These are phyloP conservation scores for Aphelinus atriplicis DNA, from an alignment of 1,140 invertebrate species.

Conservation along the genomic window DNA sequence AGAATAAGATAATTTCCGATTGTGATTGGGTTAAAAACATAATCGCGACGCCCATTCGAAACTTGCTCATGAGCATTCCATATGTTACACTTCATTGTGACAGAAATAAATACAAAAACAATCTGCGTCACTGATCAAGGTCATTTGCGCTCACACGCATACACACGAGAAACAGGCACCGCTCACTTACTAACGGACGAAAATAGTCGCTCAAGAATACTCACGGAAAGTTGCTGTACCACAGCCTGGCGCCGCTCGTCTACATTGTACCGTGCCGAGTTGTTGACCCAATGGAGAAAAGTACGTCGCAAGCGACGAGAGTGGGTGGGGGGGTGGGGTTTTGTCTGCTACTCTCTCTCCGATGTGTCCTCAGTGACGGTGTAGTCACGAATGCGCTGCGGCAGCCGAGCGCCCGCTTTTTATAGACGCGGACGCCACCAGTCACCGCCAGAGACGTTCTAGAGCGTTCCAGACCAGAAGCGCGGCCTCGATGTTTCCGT, in stretches of 20 bases:
- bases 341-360: conserved; percentile 48
- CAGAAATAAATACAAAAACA: too few relatives aligned
- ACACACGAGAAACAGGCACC: too few relatives aligned
- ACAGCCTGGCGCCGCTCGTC: conserved; percentile 47
- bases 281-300: conserved; percentile 41
- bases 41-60: too few relatives aligned
- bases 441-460: conserved; percentile 44
- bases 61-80: too few relatives aligned
- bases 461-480: conserved; percentile 55
- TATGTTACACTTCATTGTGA: too few relatives aligned
- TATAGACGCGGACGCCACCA: conserved; percentile 52
- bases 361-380: conserved; percentile 49
- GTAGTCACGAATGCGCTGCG: conserved; percentile 59
- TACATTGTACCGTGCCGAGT: conserved; percentile 54
- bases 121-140: too few relatives aligned
- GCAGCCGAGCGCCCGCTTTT: conserved; percentile 47
- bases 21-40: too few relatives aligned
- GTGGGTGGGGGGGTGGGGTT: conserved; percentile 43
- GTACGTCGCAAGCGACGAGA: conserved; percentile 44
- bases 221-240: conserved; percentile 62
- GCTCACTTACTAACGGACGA: too few relatives aligned
- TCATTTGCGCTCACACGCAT: too few relatives aligned
- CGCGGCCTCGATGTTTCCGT: background rate
- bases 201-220: conserved; percentile 42
- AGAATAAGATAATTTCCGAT: too few relatives aligned